Evolutionary conservation across 2,888 invertebrate genomes (phyloP).

Genomic region (Lottia gigantea): DNA sequence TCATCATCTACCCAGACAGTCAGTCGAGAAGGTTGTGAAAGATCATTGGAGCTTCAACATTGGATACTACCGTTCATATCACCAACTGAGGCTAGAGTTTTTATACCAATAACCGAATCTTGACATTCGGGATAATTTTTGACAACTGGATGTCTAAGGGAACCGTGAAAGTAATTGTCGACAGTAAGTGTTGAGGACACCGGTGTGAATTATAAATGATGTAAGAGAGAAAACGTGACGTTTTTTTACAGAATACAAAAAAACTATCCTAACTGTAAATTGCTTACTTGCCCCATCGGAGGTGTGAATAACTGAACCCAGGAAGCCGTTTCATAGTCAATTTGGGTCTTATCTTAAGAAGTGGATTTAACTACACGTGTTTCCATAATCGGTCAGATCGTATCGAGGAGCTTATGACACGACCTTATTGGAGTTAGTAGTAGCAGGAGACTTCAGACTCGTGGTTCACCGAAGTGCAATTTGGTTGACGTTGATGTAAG

Average conservation of each 20-base stretch:
- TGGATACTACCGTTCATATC: background rate
- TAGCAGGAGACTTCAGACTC: too few relatives aligned
- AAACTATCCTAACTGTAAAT: too few relatives aligned
- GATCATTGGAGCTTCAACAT: too few relatives aligned
- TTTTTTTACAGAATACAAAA: too few relatives aligned
- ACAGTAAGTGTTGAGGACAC: background rate
- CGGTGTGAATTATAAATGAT: background rate
- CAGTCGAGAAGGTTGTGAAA: background rate
- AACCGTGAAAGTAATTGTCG: background rate
- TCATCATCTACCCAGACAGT: background rate
- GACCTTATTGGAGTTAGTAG: background rate
- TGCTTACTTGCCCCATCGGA: too few relatives aligned
- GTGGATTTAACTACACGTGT: slow-evolving; percentile 4
- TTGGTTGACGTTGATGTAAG: too few relatives aligned
- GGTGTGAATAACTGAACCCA: slow-evolving; percentile 5
- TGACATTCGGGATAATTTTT: background rate
- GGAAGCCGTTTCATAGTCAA: background rate
- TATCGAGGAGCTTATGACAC: slow-evolving; percentile 9
- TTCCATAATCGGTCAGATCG: background rate
- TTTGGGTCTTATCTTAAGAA: background rate
- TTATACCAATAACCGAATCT: background rate
- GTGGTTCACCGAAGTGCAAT: too few relatives aligned
- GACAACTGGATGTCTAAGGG: background rate
- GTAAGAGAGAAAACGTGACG: too few relatives aligned
- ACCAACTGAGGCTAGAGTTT: background rate